Evolutionary conservation across 2,888 invertebrate genomes (phyloP), one percentile per base, ranked within the genome.

Genomic region (Tipula vernalis): DNA sequence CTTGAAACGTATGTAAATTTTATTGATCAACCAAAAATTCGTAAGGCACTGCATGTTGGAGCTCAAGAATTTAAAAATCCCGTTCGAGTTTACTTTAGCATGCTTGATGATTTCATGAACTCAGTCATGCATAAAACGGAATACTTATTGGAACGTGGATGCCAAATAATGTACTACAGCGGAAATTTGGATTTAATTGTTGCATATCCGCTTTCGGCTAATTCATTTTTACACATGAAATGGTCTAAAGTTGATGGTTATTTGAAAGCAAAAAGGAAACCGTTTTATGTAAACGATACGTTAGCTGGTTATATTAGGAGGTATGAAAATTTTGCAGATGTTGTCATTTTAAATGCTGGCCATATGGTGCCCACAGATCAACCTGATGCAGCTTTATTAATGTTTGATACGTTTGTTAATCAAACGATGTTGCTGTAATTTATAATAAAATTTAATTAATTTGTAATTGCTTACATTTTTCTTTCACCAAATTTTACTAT

Each of bases 341-440:
- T 94, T 12, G 91, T 94, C 90, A 91, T 95, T 10, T 91, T 94
- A 28, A 93, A 94, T 85, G 94, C 95, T 0, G 95, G 95, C 0
- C 95, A 95, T 89, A 94, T 95, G 93, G 94, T 94, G 3, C 94
- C 95, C 0, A 91, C 93, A 0, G 94, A 95, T 90, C 93, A 94
- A 89, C 94, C 95, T 0, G 91, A 93, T 1, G 93, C 93, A 85
- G 91, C 94, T 0, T 92, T 93, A 0, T 94, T 94, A 36, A 92
- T 95, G 88, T 93, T 95, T 88, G 93, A 93, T 44, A 93, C 93
- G 88, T 95, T 95, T 90, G 92, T 94, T 42, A 88, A 88, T 47
- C 88, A 89, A 87, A 87, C 86, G 28, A 71, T 28, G 28, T 71
- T 13, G 71, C 0, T 71, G 6, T 71, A 71, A 39, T 39, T 5